These are phyloP conservation scores for Triplophysa rosa DNA, from an alignment of 2,113 vertebrate genomes.

Conservation along the genomic window DNA sequence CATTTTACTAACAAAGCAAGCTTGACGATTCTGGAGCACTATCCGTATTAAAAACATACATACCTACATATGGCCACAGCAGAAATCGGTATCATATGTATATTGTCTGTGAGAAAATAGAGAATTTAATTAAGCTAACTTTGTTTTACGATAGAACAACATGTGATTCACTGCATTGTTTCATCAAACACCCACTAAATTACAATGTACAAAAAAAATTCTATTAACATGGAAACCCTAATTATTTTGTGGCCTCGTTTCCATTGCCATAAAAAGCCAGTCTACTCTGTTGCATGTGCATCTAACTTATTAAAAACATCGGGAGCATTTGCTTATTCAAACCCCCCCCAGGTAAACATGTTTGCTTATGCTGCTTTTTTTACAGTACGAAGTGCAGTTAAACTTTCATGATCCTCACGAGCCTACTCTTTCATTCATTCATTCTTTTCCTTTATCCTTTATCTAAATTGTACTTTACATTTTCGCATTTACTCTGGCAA, in stretches of 20 bases:
- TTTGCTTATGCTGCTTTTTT: slow-evolving; percentile 29
- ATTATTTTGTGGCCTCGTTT: slow-evolving; percentile 46
- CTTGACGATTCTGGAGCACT: slow-evolving; percentile 45
- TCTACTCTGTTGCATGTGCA: slow-evolving; percentile 35
- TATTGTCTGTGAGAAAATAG: slow-evolving; percentile 13
- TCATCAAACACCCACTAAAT: slow-evolving; percentile 25
- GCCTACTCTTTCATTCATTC: neutral
- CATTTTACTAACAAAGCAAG: slow-evolving; percentile 47
- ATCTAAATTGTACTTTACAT: neutral
- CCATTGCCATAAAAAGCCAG: slow-evolving; percentile 22
- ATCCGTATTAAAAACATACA: slow-evolving; percentile 1
- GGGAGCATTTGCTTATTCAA: slow-evolving; percentile 40
- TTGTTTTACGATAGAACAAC: slow-evolving; percentile 6
- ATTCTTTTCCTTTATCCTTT: neutral
- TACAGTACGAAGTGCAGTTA: neutral
- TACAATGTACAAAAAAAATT: slow-evolving; percentile 30
- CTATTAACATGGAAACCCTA: slow-evolving; percentile 39
- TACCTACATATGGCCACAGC: slow-evolving; percentile 12
- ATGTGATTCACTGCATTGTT: neutral
- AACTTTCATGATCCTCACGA: neutral
- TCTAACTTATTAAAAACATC: slow-evolving; percentile 49
- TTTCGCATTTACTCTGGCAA: slow-evolving; percentile 8
- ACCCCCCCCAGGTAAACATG: slow-evolving; percentile 10
- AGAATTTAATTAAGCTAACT: slow-evolving; percentile 21
- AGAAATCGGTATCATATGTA: neutral